These are phyloP conservation scores for Synergus umbraculus DNA, from an alignment of 2,888 invertebrate genomes.

Conservation along the genomic window DNA sequence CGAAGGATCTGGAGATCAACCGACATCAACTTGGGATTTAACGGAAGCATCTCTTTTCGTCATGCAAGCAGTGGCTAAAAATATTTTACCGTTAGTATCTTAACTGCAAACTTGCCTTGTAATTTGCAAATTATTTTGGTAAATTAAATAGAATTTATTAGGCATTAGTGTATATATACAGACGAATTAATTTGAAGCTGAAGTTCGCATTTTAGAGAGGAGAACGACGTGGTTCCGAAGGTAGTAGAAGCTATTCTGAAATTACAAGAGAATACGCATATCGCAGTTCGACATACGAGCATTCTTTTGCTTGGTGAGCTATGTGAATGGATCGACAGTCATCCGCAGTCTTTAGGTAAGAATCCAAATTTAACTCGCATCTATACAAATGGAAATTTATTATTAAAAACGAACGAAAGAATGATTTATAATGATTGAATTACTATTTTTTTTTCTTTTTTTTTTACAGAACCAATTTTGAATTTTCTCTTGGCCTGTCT, in stretches of 20 bases:
- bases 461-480: constrained; percentile 84
- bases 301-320: constrained; percentile 92
- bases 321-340: constrained; percentile 96
- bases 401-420: not conserved
- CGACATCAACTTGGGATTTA: constrained; percentile 90
- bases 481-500: constrained; percentile 88
- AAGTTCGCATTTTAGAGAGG: constrained; percentile 82
- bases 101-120: not conserved
- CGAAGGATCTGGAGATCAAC: constrained; percentile 66
- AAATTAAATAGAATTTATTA: not conserved
- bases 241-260: constrained; percentile 94
- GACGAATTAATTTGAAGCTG: constrained; percentile 25
- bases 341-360: constrained; percentile 86
- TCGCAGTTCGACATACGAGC: constrained; percentile 93
- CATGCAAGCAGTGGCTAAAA: constrained; percentile 97
- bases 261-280: constrained; percentile 88
- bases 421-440: constrained; percentile 42
- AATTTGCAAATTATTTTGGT: constrained; percentile 22
- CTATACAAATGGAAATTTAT: constrained; percentile 1
- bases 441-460: constrained; percentile 51
- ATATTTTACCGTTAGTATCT: constrained; percentile 91
- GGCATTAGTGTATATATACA: not conserved
- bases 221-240: constrained; percentile 94
- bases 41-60: constrained; percentile 96
- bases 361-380: constrained; percentile 1